Base-by-base conservation (phyloP, 92 coral and sea anemone genomes). In the Anthopleura xanthogrammica region DNA sequence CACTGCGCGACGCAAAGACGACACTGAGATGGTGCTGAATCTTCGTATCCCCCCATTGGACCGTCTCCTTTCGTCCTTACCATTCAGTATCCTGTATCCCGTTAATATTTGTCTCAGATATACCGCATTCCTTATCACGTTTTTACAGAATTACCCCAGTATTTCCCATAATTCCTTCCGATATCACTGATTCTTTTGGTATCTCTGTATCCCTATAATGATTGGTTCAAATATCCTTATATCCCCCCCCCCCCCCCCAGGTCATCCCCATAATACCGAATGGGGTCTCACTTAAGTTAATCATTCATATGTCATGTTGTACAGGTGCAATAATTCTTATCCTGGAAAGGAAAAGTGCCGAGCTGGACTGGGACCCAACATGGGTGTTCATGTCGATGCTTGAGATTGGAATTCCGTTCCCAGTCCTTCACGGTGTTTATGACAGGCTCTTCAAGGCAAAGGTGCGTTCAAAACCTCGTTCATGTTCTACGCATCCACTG, bases 321-420 rank as follows among this genome's bases (percentile, higher is more conserved):
- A 14, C 85, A 95, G 98, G 85, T 50, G 92, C 92, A 55, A 91
- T 95, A 12, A 90, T 95, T 52, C 87, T 95, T 41, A 90, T 94
- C 79, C 89, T 97, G 62, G 99, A 97, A 76, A 85, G 87, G 85
- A 83, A 88, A 56, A 92, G 98, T 56, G 95, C 97, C 83, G 98
- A 93, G 85, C 77, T 94, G 84, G 83, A 82, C 81, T 94, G 96
- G 93, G 99, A 97, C 66, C 93, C 95, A 73, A 82, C 88, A 3
- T 94, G 99, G 97, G 99, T 92, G 29, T 97, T 97, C 77, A 84
- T 86, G 78, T 89, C 99, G 7, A 86, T 94, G 95, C 88, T 97
- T 56, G 99, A 97, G 87, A 97, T 97, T 65, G 99, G 99, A 7
- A 91, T 97, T 76, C 95, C 95, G 5, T 95, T 97, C 80, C 98